Conservation (phyloP, 2,797 vertebrate species). For the Bradypodion ventrale region DNA sequence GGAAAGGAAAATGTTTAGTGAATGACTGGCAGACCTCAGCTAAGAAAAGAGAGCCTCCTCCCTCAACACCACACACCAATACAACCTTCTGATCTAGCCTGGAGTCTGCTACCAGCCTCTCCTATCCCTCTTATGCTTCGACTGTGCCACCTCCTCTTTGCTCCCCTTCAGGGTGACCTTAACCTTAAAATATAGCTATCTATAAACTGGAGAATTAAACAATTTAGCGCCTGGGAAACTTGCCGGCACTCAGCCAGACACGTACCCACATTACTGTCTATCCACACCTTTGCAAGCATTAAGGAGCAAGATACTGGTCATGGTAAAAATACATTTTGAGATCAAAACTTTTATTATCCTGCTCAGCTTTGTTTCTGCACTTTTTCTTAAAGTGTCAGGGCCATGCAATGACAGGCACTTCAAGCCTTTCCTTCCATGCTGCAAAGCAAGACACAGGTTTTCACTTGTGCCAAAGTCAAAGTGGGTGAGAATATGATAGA, state of each 20-base stretch:
- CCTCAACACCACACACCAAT: not conserved
- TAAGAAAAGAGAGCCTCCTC: slow-evolving; percentile 27
- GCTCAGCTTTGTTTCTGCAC: not conserved
- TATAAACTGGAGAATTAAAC: slow-evolving; percentile 50
- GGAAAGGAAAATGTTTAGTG: slow-evolving; percentile 47
- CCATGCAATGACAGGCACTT: not conserved
- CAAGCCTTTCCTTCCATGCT: not conserved
- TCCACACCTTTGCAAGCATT: slow-evolving; percentile 46
- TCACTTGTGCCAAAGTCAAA: not conserved
- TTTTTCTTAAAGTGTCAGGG: not conserved
- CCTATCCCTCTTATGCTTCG: slow-evolving; percentile 27
- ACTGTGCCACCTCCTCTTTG: slow-evolving; percentile 28
- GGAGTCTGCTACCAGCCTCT: slow-evolving; percentile 5
- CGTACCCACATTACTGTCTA: slow-evolving; percentile 52
- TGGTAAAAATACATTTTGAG: slow-evolving; percentile 26
- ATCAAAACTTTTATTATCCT: slow-evolving; percentile 38
- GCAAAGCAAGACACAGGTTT: not conserved
- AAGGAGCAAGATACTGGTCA: slow-evolving; percentile 37
- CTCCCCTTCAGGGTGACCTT: slow-evolving; percentile 51
- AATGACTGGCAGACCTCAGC: slow-evolving; percentile 31
- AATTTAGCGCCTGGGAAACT: slow-evolving; percentile 61
- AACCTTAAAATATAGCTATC: slow-evolving; percentile 29
- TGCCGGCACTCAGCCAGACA: slow-evolving; percentile 36
- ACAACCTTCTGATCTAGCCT: slow-evolving; percentile 1
- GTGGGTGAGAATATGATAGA: no score